These are phyloP conservation scores for Tipula helvola DNA, from an alignment of 2,888 invertebrate genomes.

Conservation along the genomic window DNA sequence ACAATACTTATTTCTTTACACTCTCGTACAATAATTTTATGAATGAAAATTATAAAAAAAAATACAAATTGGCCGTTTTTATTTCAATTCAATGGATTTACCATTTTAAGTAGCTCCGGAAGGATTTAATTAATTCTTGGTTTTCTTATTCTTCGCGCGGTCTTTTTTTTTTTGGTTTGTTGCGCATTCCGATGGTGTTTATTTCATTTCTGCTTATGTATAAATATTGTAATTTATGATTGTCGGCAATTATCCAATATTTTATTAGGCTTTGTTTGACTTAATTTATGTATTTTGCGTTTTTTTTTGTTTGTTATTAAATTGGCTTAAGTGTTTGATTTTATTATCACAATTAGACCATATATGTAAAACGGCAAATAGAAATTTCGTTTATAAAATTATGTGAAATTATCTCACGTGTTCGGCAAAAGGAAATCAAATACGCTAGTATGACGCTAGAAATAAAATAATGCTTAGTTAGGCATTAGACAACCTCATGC, in stretches of 20 bases:
- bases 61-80: not conserved
- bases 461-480: no score
- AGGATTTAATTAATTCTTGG: not conserved
- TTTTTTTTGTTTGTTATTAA: not conserved
- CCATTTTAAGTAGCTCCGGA: not conserved
- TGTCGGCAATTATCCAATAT: not conserved
- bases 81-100: constrained; percentile 4
- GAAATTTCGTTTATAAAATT: not conserved
- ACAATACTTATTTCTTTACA: not conserved
- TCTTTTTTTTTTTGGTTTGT: not conserved
- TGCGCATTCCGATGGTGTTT: not conserved
- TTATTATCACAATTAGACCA: not conserved
- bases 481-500: no score
- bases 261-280: not conserved
- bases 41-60: not conserved
- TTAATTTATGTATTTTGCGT: not conserved
- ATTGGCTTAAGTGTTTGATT: constrained; percentile 4
- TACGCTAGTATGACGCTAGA: not conserved
- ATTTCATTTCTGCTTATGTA: not conserved
- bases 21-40: not conserved
- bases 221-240: not conserved
- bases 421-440: not conserved
- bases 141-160: not conserved
- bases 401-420: not conserved
- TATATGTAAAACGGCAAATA: not conserved